Percentiles rank a stretch among this genome's conserved stretches.
Conservation (phyloP, 2,797 vertebrate genomes). For the Sphenopsis melanotis region DNA sequence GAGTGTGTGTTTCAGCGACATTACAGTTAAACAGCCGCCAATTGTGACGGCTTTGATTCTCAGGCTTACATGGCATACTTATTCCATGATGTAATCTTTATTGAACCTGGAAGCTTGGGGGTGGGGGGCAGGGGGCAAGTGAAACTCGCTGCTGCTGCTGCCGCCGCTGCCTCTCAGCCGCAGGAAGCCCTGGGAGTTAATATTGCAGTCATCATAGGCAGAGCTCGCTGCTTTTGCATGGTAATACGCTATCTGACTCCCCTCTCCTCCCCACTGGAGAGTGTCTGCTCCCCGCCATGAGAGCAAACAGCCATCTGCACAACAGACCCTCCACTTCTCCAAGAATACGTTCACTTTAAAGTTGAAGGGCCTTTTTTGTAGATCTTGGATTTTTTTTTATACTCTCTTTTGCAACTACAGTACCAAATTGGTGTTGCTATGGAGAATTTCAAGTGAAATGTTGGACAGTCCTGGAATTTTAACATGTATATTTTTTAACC, state of each 20-base stretch:
- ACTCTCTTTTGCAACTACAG: not conserved
- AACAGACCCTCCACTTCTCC: not conserved
- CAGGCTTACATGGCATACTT: conserved; percentile 96
- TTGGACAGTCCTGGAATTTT: not conserved
- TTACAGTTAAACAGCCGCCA: conserved; percentile 89
- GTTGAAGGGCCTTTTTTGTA: conserved; percentile 19
- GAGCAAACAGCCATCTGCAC: conserved; percentile 30
- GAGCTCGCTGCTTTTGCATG: conserved; percentile 31
- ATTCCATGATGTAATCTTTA: conserved; percentile 98
- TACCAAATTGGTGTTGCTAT: conserved; percentile 14
- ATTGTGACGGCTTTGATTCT: conserved; percentile 94
- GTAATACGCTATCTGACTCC: conserved; percentile 20
- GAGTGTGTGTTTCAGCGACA: conserved; percentile 86
- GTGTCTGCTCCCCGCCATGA: not conserved
- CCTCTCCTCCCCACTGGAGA: not conserved
- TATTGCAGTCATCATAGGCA: conserved; percentile 35
- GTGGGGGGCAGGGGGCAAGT: conserved; percentile 70
- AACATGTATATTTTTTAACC: not conserved
- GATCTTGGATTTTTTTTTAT: not conserved
- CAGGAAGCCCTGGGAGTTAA: conserved; percentile 61
- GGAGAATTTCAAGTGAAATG: not conserved
- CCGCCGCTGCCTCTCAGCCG: conserved; percentile 54
- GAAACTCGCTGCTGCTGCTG: conserved; percentile 45
- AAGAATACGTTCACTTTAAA: not conserved
- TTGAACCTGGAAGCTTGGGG: conserved; percentile 92